These are phyloP conservation scores for Hyphantria cunea DNA, from an alignment of 1,140 invertebrate species.

Conservation along the genomic window DNA sequence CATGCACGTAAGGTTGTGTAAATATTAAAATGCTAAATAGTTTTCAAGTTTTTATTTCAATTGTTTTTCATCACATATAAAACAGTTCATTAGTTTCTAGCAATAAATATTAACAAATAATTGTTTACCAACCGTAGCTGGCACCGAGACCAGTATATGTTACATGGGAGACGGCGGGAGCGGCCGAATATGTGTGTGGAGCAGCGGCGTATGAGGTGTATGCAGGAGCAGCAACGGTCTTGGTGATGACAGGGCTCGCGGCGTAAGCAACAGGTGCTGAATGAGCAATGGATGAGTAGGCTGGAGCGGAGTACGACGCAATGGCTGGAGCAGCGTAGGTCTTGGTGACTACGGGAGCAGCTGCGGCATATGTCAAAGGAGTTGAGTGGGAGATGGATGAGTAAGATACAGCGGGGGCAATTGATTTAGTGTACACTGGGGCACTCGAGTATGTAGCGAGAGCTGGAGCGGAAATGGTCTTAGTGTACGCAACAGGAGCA, in stretches of 20 bases:
- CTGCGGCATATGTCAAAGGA: constrained; percentile 38
- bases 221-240: constrained; percentile 25
- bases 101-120: constrained; percentile 30
- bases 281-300: constrained; percentile 26
- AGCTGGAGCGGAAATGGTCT: constrained; percentile 25
- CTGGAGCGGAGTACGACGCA: constrained; percentile 36
- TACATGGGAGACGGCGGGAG: constrained; percentile 53
- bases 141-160: constrained; percentile 47
- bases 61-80: neutral
- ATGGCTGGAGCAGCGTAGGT: constrained; percentile 40
- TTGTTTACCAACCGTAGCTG: constrained; percentile 47
- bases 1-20: no score
- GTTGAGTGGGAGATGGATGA: constrained; percentile 17
- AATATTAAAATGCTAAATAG: neutral
- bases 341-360: constrained; percentile 50
- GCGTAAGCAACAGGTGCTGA: constrained; percentile 10
- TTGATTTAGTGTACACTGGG: constrained; percentile 27
- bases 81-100: neutral
- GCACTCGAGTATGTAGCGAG: constrained; percentile 20
- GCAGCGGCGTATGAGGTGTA: constrained; percentile 17
- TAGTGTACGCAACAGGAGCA: constrained; percentile 37
- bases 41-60: constrained; percentile 1
- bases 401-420: constrained; percentile 27
- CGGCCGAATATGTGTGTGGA: constrained; percentile 12
- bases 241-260: constrained; percentile 16